These are phyloP conservation scores for Microcebus jonahi DNA, from an alignment of 2,113 vertebrate genomes.

Conservation along the genomic window DNA sequence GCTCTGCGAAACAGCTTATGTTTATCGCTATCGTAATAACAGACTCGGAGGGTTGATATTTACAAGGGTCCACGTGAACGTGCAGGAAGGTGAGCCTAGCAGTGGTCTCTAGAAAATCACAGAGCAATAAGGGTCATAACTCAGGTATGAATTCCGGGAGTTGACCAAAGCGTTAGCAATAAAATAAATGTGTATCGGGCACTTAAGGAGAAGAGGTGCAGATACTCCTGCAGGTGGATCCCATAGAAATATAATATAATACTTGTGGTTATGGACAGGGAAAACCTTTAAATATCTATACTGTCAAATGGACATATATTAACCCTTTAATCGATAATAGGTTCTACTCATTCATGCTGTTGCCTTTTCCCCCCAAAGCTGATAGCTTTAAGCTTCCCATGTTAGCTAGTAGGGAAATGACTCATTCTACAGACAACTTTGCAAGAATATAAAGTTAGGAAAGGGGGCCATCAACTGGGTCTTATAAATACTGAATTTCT, in stretches of 20 bases:
- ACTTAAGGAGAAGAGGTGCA: background rate
- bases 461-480: background rate
- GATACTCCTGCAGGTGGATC: background rate
- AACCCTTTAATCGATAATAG: background rate
- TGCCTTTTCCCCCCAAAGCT: background rate
- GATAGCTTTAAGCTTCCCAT: background rate
- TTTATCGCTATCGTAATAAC: background rate
- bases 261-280: background rate
- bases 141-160: background rate
- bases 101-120: background rate
- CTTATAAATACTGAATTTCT: background rate
- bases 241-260: background rate
- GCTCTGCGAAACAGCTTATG: background rate
- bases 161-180: background rate
- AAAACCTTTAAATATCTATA: background rate
- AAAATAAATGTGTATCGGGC: background rate
- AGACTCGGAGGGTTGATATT: background rate
- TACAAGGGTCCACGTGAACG: background rate
- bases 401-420: background rate
- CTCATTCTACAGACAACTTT: background rate
- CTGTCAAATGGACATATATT: background rate
- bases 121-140: background rate
- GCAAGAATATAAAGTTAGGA: slow-evolving; percentile 29
- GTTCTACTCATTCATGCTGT: background rate
- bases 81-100: background rate